Percentiles rank a stretch among this genome's conserved stretches.
Conservation (phyloP, 2,113 vertebrate genomes). For the Psilopogon haemacephalus region DNA sequence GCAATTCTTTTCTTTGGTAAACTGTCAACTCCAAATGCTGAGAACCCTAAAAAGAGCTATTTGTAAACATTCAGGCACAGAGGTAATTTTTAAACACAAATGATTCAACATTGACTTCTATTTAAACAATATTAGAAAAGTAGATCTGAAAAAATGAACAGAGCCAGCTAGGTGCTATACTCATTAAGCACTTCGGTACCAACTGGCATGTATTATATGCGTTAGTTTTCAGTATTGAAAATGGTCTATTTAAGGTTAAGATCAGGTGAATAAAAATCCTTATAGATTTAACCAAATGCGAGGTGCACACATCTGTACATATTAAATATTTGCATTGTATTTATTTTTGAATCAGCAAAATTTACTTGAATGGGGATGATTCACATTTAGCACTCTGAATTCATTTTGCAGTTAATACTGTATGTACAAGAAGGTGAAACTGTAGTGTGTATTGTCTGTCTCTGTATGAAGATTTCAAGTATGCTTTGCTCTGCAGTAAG, state of each 20-base stretch:
- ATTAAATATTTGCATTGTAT: background rate
- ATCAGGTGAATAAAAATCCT: background rate
- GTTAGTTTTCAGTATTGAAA: background rate
- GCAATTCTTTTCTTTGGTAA: constrained; percentile 17
- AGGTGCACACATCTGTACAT: fast-evolving
- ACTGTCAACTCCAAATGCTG: background rate
- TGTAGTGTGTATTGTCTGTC: background rate
- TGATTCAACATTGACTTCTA: background rate
- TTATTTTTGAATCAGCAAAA: background rate
- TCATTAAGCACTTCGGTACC: background rate
- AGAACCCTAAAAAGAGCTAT: constrained; percentile 1
- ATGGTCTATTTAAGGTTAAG: background rate
- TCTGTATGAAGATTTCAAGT: background rate
- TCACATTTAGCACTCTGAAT: background rate
- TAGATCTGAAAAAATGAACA: background rate
- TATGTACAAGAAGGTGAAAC: background rate
- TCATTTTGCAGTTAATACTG: background rate
- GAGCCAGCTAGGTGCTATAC: background rate
- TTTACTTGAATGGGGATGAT: background rate
- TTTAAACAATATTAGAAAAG: background rate
- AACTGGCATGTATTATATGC: background rate
- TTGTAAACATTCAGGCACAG: background rate
- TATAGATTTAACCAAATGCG: background rate
- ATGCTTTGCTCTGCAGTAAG: background rate
- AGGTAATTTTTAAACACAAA: background rate